Evolutionary conservation across 2,113 vertebrate genomes (phyloP).

Genomic region (Heterochromis multidens): DNA sequence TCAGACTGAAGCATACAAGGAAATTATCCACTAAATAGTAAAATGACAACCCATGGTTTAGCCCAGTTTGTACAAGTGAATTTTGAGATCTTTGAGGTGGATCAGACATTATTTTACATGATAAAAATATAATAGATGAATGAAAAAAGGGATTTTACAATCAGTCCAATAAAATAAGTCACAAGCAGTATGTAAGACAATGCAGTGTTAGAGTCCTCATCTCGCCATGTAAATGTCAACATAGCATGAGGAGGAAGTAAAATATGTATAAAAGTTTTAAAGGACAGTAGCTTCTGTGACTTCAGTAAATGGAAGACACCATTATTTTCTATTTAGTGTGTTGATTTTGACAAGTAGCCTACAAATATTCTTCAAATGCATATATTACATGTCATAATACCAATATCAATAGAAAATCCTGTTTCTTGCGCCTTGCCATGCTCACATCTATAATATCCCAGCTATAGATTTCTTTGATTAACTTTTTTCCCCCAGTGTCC

Average conservation of each 20-base stretch:
- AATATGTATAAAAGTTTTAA: not conserved
- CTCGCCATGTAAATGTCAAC: not conserved
- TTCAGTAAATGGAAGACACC: too few relatives aligned
- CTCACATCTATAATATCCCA: not conserved
- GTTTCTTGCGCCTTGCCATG: too few relatives aligned
- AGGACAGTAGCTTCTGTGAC: not conserved
- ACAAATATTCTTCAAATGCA: not conserved
- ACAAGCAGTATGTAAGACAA: too few relatives aligned
- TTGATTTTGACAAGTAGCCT: not conserved
- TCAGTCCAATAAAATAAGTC: not conserved
- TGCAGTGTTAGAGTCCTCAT: too few relatives aligned
- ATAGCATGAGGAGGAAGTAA: not conserved
- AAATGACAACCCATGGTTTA: slow-evolving; percentile 2
- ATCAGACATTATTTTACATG: not conserved
- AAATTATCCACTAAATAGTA: slow-evolving; percentile 1
- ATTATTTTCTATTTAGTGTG: not conserved
- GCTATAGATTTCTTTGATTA: not conserved
- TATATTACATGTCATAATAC: not conserved
- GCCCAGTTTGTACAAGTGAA: not conserved
- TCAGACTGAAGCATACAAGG: not conserved
- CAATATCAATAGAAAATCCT: not conserved
- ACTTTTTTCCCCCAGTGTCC: not conserved
- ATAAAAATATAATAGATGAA: not conserved
- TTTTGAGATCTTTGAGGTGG: not conserved
- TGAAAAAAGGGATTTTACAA: not conserved